phyloP scores from a whole-genome alignment of 2,797 vertebrate species.

The Gastrophryne carolinensis region DNA sequence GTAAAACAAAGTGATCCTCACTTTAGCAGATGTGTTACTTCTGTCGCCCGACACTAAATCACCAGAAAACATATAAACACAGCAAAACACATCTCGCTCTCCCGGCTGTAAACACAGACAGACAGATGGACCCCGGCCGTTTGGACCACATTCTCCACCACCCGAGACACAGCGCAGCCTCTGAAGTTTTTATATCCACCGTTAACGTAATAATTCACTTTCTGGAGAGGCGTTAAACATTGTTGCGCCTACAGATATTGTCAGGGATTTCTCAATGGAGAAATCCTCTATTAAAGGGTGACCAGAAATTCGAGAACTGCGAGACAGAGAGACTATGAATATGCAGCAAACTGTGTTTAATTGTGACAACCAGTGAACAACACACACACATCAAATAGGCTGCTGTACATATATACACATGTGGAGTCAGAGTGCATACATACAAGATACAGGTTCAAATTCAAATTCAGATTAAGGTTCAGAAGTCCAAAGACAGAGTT shows the following conservation, averaged over 20 bases:
- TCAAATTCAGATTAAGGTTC: too few relatives aligned
- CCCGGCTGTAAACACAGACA: neutral
- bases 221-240: neutral
- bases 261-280: too few relatives aligned
- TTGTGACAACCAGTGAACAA: too few relatives aligned
- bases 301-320: too few relatives aligned
- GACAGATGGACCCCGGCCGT: slow-evolving; percentile 37
- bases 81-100: neutral
- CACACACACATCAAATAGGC: too few relatives aligned
- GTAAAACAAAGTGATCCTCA: slow-evolving; percentile 27
- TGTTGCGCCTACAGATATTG: neutral
- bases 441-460: too few relatives aligned
- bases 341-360: too few relatives aligned
- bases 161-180: neutral
- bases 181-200: slow-evolving; percentile 8
- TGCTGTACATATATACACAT: too few relatives aligned
- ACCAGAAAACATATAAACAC: slow-evolving; percentile 27
- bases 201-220: slow-evolving; percentile 20
- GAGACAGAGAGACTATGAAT: too few relatives aligned
- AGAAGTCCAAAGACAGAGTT: too few relatives aligned
- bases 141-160: slow-evolving; percentile 23
- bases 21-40: slow-evolving; percentile 38
- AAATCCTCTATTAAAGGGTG: too few relatives aligned
- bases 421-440: too few relatives aligned
- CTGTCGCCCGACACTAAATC: slow-evolving; percentile 24